Evolutionary conservation across 2,113 vertebrate species (phyloP).

Genomic region (Saguinus midas): DNA sequence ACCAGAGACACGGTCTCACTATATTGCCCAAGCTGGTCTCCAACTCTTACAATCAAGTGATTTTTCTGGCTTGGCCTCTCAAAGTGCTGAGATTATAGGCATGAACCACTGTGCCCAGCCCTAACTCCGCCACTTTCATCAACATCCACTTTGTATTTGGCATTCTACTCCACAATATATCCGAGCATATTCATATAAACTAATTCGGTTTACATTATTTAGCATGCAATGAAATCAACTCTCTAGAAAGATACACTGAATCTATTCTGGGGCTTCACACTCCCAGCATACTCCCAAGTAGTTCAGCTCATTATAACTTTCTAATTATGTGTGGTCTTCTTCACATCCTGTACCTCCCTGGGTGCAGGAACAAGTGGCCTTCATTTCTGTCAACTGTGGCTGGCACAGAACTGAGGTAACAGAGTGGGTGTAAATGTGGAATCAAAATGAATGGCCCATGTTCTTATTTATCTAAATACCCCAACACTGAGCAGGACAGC

Average conservation of each 20-base stretch:
- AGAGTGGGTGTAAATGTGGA: neutral
- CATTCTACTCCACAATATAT: neutral
- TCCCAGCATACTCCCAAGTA: neutral
- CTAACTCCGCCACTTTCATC: neutral
- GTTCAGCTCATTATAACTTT: neutral
- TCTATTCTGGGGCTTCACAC: neutral
- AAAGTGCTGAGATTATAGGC: too few relatives aligned
- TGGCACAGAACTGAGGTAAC: neutral
- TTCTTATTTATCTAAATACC: neutral
- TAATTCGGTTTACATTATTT: slow-evolving; percentile 18
- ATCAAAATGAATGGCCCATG: neutral
- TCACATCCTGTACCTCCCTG: neutral
- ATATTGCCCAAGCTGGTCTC: too few relatives aligned
- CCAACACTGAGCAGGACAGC: neutral
- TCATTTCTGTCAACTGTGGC: neutral
- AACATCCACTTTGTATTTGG: neutral
- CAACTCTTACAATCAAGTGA: too few relatives aligned
- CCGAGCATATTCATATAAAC: neutral
- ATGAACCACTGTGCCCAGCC: neutral
- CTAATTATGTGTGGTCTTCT: slow-evolving; percentile 16
- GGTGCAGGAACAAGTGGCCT: neutral
- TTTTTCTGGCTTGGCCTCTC: too few relatives aligned
- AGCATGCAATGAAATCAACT: neutral
- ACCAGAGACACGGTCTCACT: too few relatives aligned
- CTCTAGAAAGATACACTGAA: neutral